phyloP scores from a whole-genome alignment of 2,888 invertebrate genomes.

The Rhingia rostrata region DNA sequence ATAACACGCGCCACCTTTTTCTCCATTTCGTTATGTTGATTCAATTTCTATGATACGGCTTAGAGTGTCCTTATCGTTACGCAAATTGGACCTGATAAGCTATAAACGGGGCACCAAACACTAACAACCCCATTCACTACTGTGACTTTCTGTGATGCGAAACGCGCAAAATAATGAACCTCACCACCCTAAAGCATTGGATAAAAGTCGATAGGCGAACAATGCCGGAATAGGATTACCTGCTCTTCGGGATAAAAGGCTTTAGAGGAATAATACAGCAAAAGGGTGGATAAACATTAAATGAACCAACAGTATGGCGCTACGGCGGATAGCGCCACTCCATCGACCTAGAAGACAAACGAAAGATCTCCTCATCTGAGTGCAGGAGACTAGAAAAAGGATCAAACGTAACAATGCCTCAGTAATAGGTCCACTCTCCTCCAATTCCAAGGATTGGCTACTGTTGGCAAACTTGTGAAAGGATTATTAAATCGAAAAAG shows the following conservation, averaged over 20 bases:
- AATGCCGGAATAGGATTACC: slow-evolving; percentile 60
- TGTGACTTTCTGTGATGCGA: background rate
- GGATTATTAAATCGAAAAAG: slow-evolving; percentile 54
- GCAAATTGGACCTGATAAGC: slow-evolving; percentile 62
- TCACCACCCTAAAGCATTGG: background rate
- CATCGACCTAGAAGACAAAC: slow-evolving; percentile 16
- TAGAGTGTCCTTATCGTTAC: slow-evolving; percentile 56
- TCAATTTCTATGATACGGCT: slow-evolving; percentile 50
- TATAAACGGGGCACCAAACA: slow-evolving; percentile 10
- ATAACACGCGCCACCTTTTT: background rate
- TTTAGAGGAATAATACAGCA: slow-evolving; percentile 18
- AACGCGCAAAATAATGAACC: slow-evolving; percentile 12
- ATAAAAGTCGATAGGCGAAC: slow-evolving; percentile 52
- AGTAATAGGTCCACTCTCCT: slow-evolving; percentile 35
- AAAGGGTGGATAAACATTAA: slow-evolving; percentile 22
- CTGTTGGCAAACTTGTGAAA: slow-evolving; percentile 57
- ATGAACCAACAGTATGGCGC: slow-evolving; percentile 47
- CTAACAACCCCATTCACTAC: slow-evolving; percentile 11
- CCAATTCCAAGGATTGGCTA: slow-evolving; percentile 22
- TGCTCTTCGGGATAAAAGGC: slow-evolving; percentile 61
- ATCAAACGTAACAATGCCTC: slow-evolving; percentile 50
- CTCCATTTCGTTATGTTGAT: slow-evolving; percentile 11
- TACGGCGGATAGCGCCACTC: slow-evolving; percentile 18
- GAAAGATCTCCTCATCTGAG: slow-evolving; percentile 14
- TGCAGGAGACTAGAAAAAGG: slow-evolving; percentile 16